Conservation (phyloP, 37 sponge, comb jelly and placozoan species). For the Geodia barretti region DNA sequence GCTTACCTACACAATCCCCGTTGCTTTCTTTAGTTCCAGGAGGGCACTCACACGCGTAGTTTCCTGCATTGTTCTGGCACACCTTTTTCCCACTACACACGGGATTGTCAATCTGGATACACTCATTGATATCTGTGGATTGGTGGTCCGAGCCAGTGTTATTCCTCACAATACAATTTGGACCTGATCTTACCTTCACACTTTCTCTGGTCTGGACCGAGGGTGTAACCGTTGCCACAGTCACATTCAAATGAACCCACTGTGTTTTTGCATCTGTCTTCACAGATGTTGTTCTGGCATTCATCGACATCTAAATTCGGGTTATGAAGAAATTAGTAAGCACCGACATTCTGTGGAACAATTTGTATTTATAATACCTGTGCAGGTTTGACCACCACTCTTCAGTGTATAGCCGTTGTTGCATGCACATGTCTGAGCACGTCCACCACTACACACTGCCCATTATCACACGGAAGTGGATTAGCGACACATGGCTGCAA, state of each 20-base stretch:
- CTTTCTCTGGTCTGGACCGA: background rate
- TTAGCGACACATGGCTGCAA: background rate
- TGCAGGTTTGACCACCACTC: background rate
- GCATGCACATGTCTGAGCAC: constrained; percentile 28
- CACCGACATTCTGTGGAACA: too few relatives aligned
- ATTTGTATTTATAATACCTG: too few relatives aligned
- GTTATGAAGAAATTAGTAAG: background rate
- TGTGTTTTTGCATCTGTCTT: constrained; percentile 15
- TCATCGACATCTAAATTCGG: constrained; percentile 11
- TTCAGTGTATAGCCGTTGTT: constrained; percentile 18
- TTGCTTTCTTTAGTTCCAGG: background rate
- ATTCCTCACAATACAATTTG: background rate
- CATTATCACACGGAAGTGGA: background rate
- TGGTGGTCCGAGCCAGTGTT: background rate
- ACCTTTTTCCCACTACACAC: too few relatives aligned
- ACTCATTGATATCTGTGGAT: constrained; percentile 33
- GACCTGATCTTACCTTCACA: constrained; percentile 9
- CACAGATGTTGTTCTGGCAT: constrained; percentile 17
- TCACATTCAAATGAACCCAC: constrained; percentile 24
- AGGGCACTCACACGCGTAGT: background rate
- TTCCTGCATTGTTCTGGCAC: background rate
- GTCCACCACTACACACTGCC: constrained; percentile 7
- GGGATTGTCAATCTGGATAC: background rate
- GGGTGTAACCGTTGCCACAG: constrained; percentile 1
- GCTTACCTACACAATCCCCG: too few relatives aligned